Percentiles rank a stretch among this genome's conserved stretches.
phyloP scores from a whole-genome alignment of 2,797 vertebrate species.

The Ciconia nigra region DNA sequence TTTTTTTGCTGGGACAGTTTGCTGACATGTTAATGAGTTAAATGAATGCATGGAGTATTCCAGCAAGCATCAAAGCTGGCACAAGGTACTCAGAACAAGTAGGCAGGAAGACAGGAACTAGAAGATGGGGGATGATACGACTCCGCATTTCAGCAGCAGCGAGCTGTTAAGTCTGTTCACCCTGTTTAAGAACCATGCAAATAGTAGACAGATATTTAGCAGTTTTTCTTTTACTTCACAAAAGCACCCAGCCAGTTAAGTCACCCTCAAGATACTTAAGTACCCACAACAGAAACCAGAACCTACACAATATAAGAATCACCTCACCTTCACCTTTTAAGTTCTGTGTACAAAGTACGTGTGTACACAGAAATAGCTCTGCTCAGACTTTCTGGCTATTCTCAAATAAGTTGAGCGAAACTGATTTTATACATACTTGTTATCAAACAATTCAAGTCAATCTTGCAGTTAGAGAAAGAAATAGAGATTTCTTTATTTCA shows the following conservation, averaged over 20 bases:
- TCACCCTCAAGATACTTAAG: neutral
- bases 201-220: neutral
- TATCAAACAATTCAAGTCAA: neutral
- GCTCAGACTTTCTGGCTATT: neutral
- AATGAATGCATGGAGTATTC: neutral
- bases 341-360: fast-evolving
- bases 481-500: neutral
- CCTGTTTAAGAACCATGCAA: neutral
- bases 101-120: neutral
- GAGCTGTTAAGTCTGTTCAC: neutral
- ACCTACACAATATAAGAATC: neutral
- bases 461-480: neutral
- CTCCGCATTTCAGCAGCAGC: neutral
- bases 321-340: neutral
- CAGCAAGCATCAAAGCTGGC: neutral
- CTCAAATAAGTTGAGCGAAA: neutral
- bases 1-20: neutral
- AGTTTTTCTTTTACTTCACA: neutral
- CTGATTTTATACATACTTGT: neutral
- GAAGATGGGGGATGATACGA: neutral
- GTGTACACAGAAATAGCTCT: neutral
- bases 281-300: neutral
- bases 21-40: neutral
- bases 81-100: neutral
- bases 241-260: neutral